Evolutionary conservation across 92 coral and sea anemone species (phyloP), one percentile per base, ranked within the genome.

Genomic region (Phymanthus crucifer): DNA sequence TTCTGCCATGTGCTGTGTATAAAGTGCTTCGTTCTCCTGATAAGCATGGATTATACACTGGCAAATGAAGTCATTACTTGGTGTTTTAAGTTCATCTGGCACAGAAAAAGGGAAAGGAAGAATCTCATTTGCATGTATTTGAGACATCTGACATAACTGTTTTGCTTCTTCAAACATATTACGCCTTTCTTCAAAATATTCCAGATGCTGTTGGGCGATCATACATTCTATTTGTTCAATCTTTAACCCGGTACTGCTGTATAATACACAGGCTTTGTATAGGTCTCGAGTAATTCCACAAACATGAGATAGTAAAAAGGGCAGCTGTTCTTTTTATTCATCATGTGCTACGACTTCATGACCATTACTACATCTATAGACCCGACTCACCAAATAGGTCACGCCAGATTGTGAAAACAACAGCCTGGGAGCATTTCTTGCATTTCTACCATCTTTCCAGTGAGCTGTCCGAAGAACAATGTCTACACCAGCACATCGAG

Each of bases 361-460:
- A 57, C 75, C 72, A 16, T 45, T 46, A 21, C 71, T n/a, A 54
- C 87, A 87, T 68, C 90, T 72, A 36, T 83, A 83, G 27, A 77
- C 84, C n/a, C 87, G 72, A 74, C 90, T 87, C 0, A 87, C 73
- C 72, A 87, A 71, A 70, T 47, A 86, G 17, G 78, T 61, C 26
- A 73, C 65, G 16, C 87, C 90, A 71, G 46, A 66, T 50, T 73
- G 58, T 32, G 61, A 52, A 14, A 52, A 52, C 61, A 52, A 52
- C 33, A 76, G 47, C 43, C 86, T 78, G 3, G 85, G 81, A 23
- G 69, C 71, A 66, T 81, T 76, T 74, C 91, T 77, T 38, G 73
- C 81, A 27, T 64, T 83, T 47, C 87, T 65, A 18, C 88, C 84
- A 57, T 87, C 91, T 47, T 87, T 87, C 91, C 88, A 87, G 75